phyloP scores from a whole-genome alignment of 1,140 invertebrate species.

The Vanessa atalanta region DNA sequence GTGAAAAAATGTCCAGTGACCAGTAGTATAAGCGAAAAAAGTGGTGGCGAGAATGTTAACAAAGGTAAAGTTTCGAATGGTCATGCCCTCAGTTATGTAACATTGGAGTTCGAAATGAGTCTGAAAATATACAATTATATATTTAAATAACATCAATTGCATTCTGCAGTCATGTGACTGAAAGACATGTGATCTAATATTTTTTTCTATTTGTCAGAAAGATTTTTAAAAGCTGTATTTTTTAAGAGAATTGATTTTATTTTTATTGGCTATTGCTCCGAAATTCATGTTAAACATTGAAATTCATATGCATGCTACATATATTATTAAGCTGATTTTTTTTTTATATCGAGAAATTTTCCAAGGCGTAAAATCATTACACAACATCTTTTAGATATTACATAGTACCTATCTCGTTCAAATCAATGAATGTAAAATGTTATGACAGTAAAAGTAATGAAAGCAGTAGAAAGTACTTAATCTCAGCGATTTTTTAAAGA shows the following conservation, averaged over 20 bases:
- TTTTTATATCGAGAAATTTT: not conserved
- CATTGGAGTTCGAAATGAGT: constrained; percentile 59
- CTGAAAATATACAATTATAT: constrained; percentile 39
- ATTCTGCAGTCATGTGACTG: constrained; percentile 61
- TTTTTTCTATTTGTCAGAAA: constrained; percentile 22
- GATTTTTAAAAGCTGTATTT: not conserved
- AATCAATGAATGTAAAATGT: not conserved
- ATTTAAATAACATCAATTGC: constrained; percentile 40
- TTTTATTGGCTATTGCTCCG: not conserved
- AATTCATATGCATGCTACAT: not conserved
- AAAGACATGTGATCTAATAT: constrained; percentile 9
- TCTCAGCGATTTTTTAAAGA: not conserved
- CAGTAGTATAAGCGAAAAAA: constrained; percentile 70
- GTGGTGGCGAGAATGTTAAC: constrained; percentile 67
- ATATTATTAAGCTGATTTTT: not conserved
- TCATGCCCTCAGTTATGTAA: constrained; percentile 79
- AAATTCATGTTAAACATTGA: not conserved
- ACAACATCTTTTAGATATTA: constrained; percentile 16
- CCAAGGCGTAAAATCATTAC: constrained; percentile 20
- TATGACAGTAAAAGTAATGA: not conserved
- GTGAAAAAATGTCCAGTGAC: constrained; percentile 77
- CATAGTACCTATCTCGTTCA: not conserved
- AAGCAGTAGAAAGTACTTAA: not conserved
- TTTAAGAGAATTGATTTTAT: not conserved
- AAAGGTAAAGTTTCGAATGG: constrained; percentile 75